Conservation (phyloP, 1,140 invertebrate species). For the Sitobion miscanthi region DNA sequence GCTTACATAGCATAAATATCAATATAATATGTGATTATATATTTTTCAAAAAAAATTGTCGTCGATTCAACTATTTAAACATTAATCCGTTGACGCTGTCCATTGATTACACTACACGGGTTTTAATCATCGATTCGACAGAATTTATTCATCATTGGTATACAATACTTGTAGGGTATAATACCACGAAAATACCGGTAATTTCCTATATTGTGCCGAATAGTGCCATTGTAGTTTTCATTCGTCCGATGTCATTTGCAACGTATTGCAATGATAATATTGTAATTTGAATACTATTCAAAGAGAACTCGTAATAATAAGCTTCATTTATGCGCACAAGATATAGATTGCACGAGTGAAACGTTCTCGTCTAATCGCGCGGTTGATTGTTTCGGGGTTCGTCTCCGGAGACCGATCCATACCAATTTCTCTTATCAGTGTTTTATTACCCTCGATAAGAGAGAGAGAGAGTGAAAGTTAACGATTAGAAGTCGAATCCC, state of each 20-base stretch:
- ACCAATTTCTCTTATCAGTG: constrained; percentile 38
- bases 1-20: no score
- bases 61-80: neutral
- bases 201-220: neutral
- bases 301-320: constrained; percentile 5
- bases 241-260: neutral
- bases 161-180: neutral
- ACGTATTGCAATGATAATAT: neutral
- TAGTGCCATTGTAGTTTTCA: neutral
- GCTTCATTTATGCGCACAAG: neutral
- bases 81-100: neutral
- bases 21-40: no score
- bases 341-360: neutral
- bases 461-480: neutral
- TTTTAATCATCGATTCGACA: neutral
- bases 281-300: neutral
- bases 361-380: neutral
- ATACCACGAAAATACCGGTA: neutral
- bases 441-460: constrained; percentile 2
- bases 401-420: constrained; percentile 33
- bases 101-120: neutral
- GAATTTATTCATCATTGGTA: neutral
- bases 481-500: neutral
- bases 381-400: constrained; percentile 23
- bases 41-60: neutral